Conservation (phyloP, 2,113 vertebrate species). For the Callithrix jacchus region DNA sequence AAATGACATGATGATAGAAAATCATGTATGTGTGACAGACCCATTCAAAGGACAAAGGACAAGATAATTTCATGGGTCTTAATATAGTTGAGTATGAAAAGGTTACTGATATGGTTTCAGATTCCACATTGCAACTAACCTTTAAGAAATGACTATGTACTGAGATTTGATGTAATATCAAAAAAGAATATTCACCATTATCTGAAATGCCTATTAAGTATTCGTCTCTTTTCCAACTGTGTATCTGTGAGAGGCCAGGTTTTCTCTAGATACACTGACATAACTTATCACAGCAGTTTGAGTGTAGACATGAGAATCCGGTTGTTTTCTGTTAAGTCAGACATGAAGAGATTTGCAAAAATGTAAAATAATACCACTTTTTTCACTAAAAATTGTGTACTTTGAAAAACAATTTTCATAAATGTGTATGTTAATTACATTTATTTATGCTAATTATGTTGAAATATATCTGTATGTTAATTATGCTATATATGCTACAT, state of each 20-base stretch:
- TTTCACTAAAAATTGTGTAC: neutral
- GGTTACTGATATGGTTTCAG: neutral
- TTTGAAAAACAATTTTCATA: conserved; percentile 25
- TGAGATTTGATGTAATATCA: neutral
- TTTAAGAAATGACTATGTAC: neutral
- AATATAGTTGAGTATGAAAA: neutral
- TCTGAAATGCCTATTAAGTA: neutral
- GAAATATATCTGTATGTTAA: too few species aligned
- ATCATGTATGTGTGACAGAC: neutral
- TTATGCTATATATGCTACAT: too few species aligned
- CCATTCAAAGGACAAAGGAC: neutral
- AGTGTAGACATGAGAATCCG: neutral
- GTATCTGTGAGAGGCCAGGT: neutral
- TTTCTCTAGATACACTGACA: neutral
- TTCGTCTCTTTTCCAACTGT: neutral
- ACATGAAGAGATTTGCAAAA: neutral
- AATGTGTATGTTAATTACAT: neutral
- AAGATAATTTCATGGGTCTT: neutral
- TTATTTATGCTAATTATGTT: neutral
- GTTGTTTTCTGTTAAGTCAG: neutral
- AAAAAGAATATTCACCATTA: neutral
- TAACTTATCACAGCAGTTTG: neutral
- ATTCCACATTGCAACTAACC: neutral
- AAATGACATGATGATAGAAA: neutral
- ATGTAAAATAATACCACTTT: neutral